Base-by-base conservation (phyloP, 2,797 vertebrate genomes). In the Lepilemur ruficaudatus region DNA sequence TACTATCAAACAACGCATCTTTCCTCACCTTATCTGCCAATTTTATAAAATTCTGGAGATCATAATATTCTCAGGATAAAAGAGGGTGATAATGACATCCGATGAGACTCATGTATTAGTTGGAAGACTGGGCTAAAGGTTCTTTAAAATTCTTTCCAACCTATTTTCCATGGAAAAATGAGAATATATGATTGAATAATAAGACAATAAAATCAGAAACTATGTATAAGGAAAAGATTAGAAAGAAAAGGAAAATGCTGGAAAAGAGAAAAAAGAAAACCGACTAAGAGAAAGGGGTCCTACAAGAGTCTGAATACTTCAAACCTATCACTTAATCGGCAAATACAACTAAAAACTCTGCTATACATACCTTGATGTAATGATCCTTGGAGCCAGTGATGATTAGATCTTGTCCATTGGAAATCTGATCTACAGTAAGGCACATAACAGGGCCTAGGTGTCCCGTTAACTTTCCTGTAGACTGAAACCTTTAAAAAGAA, bases 351-450 rank as follows among this genome's bases (percentile, higher is more conserved):
- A 86, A 72, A 43, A 48, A 38, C 2, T 59, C 59, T 38, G 1
- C 78, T 70, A 78, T 92, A 97, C 98, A 75, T 97, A 99, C 99
- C 99, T 99, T 99, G 80, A 99, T 98, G 91, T 99, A 99, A 97
- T 99, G 99, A 94, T 99, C 99, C 98, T 99, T 99, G 95, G 99
- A 99, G 91, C 99, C 99, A 23, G 99, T 99, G 96, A 99, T 98
- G 95, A 99, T 99, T 32, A 99, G 96, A 96, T 99, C 99, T 98
- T 99, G 99, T 90, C 99, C 99, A n/a, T 97, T 99, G 67, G 99
- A 99, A 97, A 99, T 98, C 80, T 98, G 99, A 89, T 99, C 99
- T 0, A 99, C 99, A 18, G 99, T 99, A 95, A 99, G 99, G 98
- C 99, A 99, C 99, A 99, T 99, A 96, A 99, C 99, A 46, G 99